Base-by-base conservation (phyloP, 2,888 invertebrate genomes). In the Eristalis pertinax region DNA sequence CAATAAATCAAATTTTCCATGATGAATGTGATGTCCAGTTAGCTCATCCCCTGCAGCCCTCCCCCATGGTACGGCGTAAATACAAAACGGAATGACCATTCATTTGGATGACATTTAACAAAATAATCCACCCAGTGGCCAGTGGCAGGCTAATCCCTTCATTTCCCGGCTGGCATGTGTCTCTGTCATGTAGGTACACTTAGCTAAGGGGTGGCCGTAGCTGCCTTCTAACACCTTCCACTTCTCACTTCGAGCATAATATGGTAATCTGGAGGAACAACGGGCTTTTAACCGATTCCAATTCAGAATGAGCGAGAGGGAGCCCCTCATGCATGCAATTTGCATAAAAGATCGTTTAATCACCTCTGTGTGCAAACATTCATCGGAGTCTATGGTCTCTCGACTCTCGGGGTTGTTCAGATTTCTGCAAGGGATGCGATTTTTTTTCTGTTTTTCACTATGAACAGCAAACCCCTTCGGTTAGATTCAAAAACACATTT, bases 331-430 rank as follows among this genome's bases (percentile, higher is more conserved):
- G 74, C 60, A 77, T 11, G 26, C 64, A 86, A 86, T 86, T 86
- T 82, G 73, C 77, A 86, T 86, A 86, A 86, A 73, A 82, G 60
- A 82, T 82, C 85, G 68, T 62, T 86, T 86, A 82, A 86, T 86
- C 82, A 86, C 69, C 73, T 38, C 11, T 86, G 77, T 86, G 77
- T 86, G 78, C 82, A 82, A 86, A 86, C 82, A 76, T 76, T 72
- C 63, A 72, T 65, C 73, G 69, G 73, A 78, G 77, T 78, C 38
- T 69, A 78, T 81, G 81, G 85, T 82, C 81, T n/a, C n/a, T n/a
- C n/a, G n/a, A n/a, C n/a, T n/a, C n/a, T 74, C 64, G 78, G 56
- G 85, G 85, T 73, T 86, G 81, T 84, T 84, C 74, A 50, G n/a
- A 65, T 82, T 82, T 77, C 62, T 43, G 82, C 82, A 77, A 86